Percentiles rank a stretch among this genome's conserved stretches.
These are phyloP conservation scores for Epizoanthus rinbou DNA, from an alignment of 92 coral and sea anemone species.

Conservation along the genomic window DNA sequence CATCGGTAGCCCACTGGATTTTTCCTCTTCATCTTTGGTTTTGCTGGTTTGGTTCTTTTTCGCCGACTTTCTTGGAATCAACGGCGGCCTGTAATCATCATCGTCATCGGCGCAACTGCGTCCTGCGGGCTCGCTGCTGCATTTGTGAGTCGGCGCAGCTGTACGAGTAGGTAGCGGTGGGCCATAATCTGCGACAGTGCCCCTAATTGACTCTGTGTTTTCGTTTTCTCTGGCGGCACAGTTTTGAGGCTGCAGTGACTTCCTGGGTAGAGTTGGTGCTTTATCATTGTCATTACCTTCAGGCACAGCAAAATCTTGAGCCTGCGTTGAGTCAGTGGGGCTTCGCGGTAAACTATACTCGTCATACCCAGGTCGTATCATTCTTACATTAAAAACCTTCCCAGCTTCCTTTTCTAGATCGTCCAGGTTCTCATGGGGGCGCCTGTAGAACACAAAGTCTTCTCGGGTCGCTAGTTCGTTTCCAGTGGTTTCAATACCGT, in stretches of 20 bases:
- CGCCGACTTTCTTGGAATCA: slow-evolving; percentile 19
- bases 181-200: background rate
- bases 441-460: slow-evolving; percentile 36
- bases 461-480: slow-evolving; percentile 30
- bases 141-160: background rate
- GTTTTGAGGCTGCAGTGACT: background rate
- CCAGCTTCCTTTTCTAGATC: slow-evolving; percentile 42
- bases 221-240: background rate
- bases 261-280: background rate
- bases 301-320: background rate
- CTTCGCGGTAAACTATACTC: slow-evolving; percentile 16
- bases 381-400: slow-evolving; percentile 29
- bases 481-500: slow-evolving; percentile 30
- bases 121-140: background rate
- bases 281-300: background rate
- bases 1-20: background rate
- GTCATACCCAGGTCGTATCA: slow-evolving; percentile 39
- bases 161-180: slow-evolving; percentile 1
- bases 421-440: slow-evolving; percentile 31
- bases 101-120: background rate
- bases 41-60: slow-evolving; percentile 19
- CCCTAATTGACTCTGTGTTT: background rate
- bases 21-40: background rate
- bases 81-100: slow-evolving; percentile 28
- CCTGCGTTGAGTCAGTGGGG: background rate